Evolutionary conservation across 2,888 invertebrate species (phyloP).

Genomic region (Leptinotarsa haldemani): DNA sequence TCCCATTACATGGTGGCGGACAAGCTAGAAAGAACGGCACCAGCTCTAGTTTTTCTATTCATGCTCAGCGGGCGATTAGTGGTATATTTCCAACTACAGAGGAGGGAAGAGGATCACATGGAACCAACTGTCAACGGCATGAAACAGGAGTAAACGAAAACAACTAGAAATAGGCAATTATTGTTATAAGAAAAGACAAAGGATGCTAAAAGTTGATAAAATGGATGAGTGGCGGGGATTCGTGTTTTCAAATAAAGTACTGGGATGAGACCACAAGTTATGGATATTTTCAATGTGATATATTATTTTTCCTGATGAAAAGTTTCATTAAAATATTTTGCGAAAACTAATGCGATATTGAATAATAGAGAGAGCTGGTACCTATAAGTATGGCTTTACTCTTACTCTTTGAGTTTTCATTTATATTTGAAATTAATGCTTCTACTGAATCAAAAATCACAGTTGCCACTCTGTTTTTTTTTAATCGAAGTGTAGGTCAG

Average conservation of each 20-base stretch:
- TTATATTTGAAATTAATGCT: too few species aligned
- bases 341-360: too few species aligned
- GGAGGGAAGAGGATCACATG: slow-evolving; percentile 59
- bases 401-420: too few species aligned
- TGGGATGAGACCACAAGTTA: too few species aligned
- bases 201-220: slow-evolving; percentile 14
- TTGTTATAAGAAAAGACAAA: slow-evolving; percentile 32
- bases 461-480: too few species aligned
- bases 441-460: too few species aligned
- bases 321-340: too few species aligned
- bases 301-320: slow-evolving; percentile 5
- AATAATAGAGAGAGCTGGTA: too few species aligned
- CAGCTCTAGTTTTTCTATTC: slow-evolving; percentile 91
- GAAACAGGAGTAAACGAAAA: slow-evolving; percentile 61
- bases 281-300: background rate
- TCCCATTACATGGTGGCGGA: slow-evolving; percentile 94
- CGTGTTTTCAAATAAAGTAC: too few species aligned
- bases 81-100: slow-evolving; percentile 78
- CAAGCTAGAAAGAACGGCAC: slow-evolving; percentile 90
- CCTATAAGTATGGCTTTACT: too few species aligned
- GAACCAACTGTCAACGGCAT: slow-evolving; percentile 62
- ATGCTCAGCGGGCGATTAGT: slow-evolving; percentile 91
- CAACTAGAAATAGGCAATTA: slow-evolving; percentile 24
- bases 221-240: background rate
- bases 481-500: too few species aligned